Conservation (phyloP, 2,888 invertebrate genomes). For the Apotomis capreana region DNA sequence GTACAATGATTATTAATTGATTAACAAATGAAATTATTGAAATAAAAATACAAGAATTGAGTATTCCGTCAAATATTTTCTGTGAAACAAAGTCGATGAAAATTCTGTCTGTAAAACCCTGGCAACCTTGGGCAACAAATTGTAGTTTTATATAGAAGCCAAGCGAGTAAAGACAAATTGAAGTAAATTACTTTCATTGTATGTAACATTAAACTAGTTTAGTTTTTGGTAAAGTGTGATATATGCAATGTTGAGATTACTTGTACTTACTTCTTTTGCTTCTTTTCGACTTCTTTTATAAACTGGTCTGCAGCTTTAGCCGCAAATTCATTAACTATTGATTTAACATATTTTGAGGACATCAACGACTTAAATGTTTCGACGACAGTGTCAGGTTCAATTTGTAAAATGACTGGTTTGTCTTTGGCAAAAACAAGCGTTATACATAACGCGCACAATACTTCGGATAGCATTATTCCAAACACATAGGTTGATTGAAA, state of each 20-base stretch:
- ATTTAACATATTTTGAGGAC: constrained; percentile 10
- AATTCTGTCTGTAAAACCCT: too few species aligned
- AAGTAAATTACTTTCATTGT: too few species aligned
- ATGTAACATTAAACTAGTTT: too few species aligned
- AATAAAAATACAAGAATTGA: too few species aligned
- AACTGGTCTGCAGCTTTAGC: constrained; percentile 23
- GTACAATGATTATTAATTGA: too few species aligned
- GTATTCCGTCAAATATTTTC: too few species aligned
- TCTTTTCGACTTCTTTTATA: constrained; percentile 8
- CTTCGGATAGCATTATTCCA: constrained; percentile 17
- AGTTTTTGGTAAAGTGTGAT: too few species aligned
- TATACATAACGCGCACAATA: constrained; percentile 11
- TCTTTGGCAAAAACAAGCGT: constrained; percentile 7
- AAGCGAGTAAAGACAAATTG: too few species aligned
- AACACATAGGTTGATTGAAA: constrained; percentile 17
- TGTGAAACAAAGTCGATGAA: too few species aligned
- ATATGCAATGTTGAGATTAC: background rate
- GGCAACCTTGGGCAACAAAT: too few species aligned
- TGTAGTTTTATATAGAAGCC: too few species aligned
- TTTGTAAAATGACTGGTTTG: background rate
- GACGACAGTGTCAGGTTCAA: constrained; percentile 9
- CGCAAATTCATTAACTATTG: constrained; percentile 25
- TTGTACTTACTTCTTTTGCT: constrained; percentile 6
- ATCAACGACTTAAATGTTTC: constrained; percentile 6
- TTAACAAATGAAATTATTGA: too few species aligned